These are phyloP conservation scores for Montipora capitata DNA, from an alignment of 92 coral and sea anemone species.

Conservation along the genomic window DNA sequence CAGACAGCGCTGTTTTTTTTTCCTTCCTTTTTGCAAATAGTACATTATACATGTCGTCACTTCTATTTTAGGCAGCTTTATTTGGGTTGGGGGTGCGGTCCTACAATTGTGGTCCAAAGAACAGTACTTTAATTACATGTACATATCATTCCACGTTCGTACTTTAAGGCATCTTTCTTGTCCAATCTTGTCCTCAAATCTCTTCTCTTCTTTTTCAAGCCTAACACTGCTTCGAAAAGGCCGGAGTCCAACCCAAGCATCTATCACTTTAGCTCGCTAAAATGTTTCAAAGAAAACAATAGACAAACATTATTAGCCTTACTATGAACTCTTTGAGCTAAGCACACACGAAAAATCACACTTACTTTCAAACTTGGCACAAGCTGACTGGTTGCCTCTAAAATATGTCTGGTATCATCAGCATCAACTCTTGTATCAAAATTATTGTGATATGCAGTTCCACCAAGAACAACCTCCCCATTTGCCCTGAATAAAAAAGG, in stretches of 20 bases:
- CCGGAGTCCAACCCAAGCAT: constrained; percentile 90
- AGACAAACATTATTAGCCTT: not conserved
- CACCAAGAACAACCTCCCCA: constrained; percentile 86
- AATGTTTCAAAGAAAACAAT: not conserved
- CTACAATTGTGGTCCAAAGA: no score
- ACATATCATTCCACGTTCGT: not conserved
- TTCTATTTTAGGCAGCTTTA: no score
- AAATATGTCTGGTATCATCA: constrained; percentile 78
- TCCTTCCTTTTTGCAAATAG: no score
- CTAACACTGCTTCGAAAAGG: constrained; percentile 81
- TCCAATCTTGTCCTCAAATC: constrained; percentile 73
- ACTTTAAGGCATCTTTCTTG: constrained; percentile 69
- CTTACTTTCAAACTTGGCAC: constrained; percentile 83
- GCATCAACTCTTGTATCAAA: constrained; percentile 66
- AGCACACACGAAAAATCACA: not conserved
- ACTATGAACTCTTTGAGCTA: no score
- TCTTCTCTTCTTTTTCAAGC: constrained; percentile 87
- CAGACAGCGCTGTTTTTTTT: no score
- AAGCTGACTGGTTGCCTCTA: constrained; percentile 67
- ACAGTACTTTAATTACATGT: no score
- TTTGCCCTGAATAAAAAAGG: constrained; percentile 44
- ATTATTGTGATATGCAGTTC: constrained; percentile 74
- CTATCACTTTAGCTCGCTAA: constrained; percentile 78
- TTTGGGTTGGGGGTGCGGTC: no score
- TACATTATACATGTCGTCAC: no score